phyloP scores from a whole-genome alignment of 2,888 invertebrate genomes.

The Tipula lateralis region DNA sequence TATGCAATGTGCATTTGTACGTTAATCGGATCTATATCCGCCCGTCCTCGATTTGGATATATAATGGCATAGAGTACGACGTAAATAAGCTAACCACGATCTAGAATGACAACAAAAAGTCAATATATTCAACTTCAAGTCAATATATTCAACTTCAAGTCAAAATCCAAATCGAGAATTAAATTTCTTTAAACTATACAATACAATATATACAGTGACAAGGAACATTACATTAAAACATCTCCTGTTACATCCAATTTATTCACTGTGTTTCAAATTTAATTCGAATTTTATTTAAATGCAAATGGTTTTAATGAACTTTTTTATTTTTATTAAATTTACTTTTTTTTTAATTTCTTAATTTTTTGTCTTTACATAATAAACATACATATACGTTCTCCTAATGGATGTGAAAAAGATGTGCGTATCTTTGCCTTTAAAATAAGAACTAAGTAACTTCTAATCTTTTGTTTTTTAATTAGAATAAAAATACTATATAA shows the following conservation, averaged over 20 bases:
- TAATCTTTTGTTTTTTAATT: slow-evolving; percentile 19
- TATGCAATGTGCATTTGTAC: no score
- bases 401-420: not conserved
- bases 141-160: no score
- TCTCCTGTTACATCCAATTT: not conserved
- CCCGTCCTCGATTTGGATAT: no score
- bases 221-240: not conserved
- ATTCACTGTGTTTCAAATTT: not conserved
- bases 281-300: not conserved
- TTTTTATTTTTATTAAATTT: not conserved
- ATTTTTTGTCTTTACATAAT: not conserved
- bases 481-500: not conserved
- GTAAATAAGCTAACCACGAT: no score
- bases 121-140: no score
- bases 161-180: no score
- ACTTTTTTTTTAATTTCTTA: not conserved
- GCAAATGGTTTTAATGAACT: not conserved
- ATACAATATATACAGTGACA: no score
- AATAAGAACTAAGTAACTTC: not conserved
- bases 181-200: no score
- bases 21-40: no score
- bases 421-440: not conserved
- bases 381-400: not conserved
- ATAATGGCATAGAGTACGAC: no score
- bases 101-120: no score